Base-by-base conservation (phyloP, 1,140 invertebrate genomes). In the Pachyrhynchus sulphureomaculatus region DNA sequence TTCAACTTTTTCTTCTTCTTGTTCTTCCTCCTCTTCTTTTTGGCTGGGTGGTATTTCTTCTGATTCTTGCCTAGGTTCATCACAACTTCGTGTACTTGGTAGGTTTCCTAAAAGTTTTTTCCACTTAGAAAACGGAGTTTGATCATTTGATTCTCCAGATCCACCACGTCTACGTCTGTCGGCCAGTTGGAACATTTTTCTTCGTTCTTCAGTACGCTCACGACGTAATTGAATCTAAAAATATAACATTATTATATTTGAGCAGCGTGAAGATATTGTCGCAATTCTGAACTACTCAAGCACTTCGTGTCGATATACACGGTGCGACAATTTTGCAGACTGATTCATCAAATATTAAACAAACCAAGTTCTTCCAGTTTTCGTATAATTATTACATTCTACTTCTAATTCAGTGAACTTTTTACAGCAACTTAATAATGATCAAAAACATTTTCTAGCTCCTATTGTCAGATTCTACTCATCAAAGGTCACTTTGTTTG, bases 141-240 rank as follows among this genome's bases (percentile, higher is more conserved):
- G 85, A 54, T 82, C 76, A 1, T 71, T 70, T 15, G 75, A 75
- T 54, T 79, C 78, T n/a, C 78, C 75, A 57, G 83, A 77, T 52
- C 81, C 79, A 63, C 78, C 76, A 65, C 81, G 76, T 72, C 86
- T 74, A 67, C 84, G 80, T 65, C 83, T 81, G 66, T 87, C 91
- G 0, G 84, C 90, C 69, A 95, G 84, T 79, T 93, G 90, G 66
- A 95, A 95, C 82, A 96, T 90, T 81, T 96, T 96, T 65, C 91
- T 83, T 65, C 94, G 82, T 73, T 96, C 94, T 78, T 96, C 95
- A 0, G 92, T 95, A 42, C 94, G 81, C 76, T 97, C 95, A 68
- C 91, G 82, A 37, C 90, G 82, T 44, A 93, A 72, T 79, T 93
- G 91, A 39, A 87, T 86, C 87, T 90, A 48, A 26, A 72, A 69